Conservation (phyloP, 2,797 vertebrate species). For the Danio albolineatus region DNA sequence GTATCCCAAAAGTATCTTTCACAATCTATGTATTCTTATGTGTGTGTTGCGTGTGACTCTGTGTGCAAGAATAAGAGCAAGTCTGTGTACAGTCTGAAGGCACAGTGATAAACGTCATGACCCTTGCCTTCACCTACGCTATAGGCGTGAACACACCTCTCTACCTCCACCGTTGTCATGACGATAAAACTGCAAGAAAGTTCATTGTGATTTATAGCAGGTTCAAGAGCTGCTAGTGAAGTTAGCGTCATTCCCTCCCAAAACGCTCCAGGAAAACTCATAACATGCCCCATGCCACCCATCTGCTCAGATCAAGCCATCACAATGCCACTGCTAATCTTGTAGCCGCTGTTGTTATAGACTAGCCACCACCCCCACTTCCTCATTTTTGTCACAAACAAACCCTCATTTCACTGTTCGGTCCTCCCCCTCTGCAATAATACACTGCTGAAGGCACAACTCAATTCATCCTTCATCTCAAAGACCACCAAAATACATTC, state of each 20-base stretch:
- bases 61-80: not conserved
- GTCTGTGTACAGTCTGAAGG: slow-evolving; percentile 21
- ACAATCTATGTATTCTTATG: not conserved
- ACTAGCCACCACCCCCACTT: slow-evolving; percentile 40
- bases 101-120: slow-evolving; percentile 17
- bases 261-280: slow-evolving; percentile 10
- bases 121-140: slow-evolving; percentile 42
- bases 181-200: slow-evolving; percentile 42
- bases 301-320: slow-evolving; percentile 23
- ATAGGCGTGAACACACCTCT: slow-evolving; percentile 49
- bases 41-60: not conserved
- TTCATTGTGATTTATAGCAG: slow-evolving; percentile 22
- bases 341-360: slow-evolving; percentile 10
- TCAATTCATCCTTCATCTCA: too few relatives aligned
- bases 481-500: too few relatives aligned
- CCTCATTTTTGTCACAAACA: slow-evolving; percentile 41
- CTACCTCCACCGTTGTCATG: slow-evolving; percentile 32
- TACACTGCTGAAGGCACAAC: slow-evolving; percentile 1
- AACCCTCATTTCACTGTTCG: slow-evolving; percentile 22
- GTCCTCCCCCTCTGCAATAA: slow-evolving; percentile 3
- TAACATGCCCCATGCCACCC: slow-evolving; percentile 8
- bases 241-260: slow-evolving; percentile 35
- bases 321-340: slow-evolving; percentile 33
- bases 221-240: slow-evolving; percentile 22
- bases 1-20: not conserved